Conservation (phyloP, 1,140 invertebrate genomes). For the Papilio glaucus region DNA sequence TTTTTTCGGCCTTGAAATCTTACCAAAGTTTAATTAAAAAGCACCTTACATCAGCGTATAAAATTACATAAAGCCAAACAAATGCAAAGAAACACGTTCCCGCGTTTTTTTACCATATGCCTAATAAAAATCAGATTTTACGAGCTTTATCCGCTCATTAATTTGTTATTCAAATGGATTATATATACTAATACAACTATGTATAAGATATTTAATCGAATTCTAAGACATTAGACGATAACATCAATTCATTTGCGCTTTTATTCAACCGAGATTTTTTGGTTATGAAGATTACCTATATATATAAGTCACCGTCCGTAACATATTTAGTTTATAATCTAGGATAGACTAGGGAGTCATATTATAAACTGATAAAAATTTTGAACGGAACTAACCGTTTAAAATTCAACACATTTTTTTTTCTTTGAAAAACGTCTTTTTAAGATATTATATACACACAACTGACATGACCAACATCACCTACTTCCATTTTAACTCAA, state of each 20-base stretch:
- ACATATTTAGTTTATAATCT: too few relatives aligned
- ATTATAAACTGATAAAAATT: too few relatives aligned
- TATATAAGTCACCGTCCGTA: too few relatives aligned
- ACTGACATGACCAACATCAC: too few relatives aligned
- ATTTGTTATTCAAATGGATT: conserved; percentile 18
- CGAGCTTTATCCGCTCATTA: conserved; percentile 1
- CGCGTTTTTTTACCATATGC: conserved; percentile 4
- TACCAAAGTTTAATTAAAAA: conserved; percentile 49
- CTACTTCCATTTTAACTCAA: too few relatives aligned
- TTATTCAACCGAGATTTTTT: not conserved
- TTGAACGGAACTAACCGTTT: too few relatives aligned
- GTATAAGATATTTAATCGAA: not conserved
- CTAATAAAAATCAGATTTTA: conserved; percentile 21
- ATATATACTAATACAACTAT: not conserved
- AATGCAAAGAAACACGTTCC: conserved; percentile 48
- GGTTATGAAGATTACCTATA: not conserved
- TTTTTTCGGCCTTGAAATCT: conserved; percentile 56
- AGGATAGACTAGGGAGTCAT: too few relatives aligned
- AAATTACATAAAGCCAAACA: conserved; percentile 65
- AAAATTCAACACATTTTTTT: too few relatives aligned
- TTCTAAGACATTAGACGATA: conserved; percentile 6
- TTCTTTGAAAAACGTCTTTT: too few relatives aligned
- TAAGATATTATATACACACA: too few relatives aligned
- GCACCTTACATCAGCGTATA: conserved; percentile 41
- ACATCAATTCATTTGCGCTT: not conserved